Base-by-base conservation (phyloP, 2,113 vertebrate species). In the Amazona guildingii region DNA sequence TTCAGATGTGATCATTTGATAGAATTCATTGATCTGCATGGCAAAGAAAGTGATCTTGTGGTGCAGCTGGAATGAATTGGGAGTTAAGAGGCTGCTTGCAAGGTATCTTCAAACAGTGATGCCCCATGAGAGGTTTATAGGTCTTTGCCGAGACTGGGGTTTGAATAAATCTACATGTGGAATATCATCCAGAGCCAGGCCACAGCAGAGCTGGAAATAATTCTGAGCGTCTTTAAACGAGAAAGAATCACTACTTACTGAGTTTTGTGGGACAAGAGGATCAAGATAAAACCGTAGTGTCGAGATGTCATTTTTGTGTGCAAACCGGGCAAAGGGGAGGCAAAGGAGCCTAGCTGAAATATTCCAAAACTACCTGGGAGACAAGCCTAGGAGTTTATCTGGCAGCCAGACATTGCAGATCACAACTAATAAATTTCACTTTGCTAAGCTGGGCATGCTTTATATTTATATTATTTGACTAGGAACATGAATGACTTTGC, bases 121-220 rank as follows among this genome's bases (percentile, higher is more conserved):
- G 78, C 54, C 91, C 76, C 86, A 14, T 39, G 94, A 95, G 91
- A 91, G 35, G 80, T 79, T 90, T 93, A 59, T 17, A 77, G 86
- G 28, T 52, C 91, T 85, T 69, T 52, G 39, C 86, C 73, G 73
- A 95, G 81, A 54, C 25, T 24, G 52, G 25, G 49, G 35, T 76
- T 92, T 88, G 91, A 91, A 92, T 89, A 92, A 96, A 96, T 92
- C 86, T 91, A 14, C 41, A 52, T 13, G 54, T 8, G 24, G 67
- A 92, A 63, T 54, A 90, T 67, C 17, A 72, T 66, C 82, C 84
- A 87, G 7, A 94, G 74, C 66, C 72, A 92, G 92, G 74, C 83
- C 86, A 93, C 69, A 86, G 90, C n/a, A 89, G 92, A 95, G 83
- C 80, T 96, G 96, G 90, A 97, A 97, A 73, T 81, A 95, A 96